Evolutionary conservation across 2,797 vertebrate genomes (phyloP), one percentile per base, ranked within the genome.

Genomic region (Platyrinchus mystaceus): DNA sequence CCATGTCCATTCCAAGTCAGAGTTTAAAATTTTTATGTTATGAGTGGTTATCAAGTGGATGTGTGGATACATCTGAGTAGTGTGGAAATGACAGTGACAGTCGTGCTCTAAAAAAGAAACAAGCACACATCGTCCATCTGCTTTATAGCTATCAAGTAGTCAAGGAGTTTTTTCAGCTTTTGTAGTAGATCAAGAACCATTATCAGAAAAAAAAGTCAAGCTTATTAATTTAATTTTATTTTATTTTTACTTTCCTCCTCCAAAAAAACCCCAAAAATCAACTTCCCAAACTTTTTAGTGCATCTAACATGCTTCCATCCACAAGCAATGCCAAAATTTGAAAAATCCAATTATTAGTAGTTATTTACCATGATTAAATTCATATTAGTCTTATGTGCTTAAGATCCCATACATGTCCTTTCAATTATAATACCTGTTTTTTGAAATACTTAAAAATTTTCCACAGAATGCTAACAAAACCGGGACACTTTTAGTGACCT

Each of bases 401-500:
- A 55, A 59, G 67, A 80, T 41, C 22, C 15, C 37, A 69, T 44
- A 28, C 3, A 22, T 53, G 4, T 60, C 12, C 26, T 64, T 70
- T 14, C 7, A 85, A 18, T 59, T 78, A 44, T 24, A 67, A 46
- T 32, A 77, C 7, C 9, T 21, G 32, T 18, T 23, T 93, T 93
- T 95, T 92, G 70, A 96, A 83, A 83, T 82, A 73, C 16, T 37
- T 93, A 91, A 94, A 94, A 84, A 70, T 86, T 95, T 95, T 92
- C 58, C 70, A 76, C 79, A 93, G 83, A 95, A 96, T 10, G 4
- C n/a, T 95, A 76, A 95, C 41, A 32, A 93, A 97, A 95, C 86
- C 94, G 77, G 95, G 81, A 87, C 49, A 26, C 44, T 89, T 95
- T 92, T 77, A 58, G 37, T 95, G 95, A 97, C 96, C 95, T 97